Conservation (phyloP, 2,113 vertebrate species). For the Carassius gibelio region DNA sequence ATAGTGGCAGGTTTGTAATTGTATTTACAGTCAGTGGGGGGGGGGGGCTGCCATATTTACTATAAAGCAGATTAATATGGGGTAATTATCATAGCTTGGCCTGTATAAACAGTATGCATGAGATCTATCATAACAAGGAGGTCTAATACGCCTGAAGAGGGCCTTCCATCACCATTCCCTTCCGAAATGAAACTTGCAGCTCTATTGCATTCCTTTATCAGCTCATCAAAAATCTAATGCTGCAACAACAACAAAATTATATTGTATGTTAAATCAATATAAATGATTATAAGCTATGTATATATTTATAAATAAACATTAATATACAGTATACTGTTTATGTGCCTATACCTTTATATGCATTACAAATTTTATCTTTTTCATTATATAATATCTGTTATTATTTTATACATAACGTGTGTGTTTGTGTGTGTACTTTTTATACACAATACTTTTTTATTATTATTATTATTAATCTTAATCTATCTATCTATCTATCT, state of each 20-base stretch:
- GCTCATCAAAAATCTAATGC: not conserved
- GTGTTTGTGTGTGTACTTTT: no score
- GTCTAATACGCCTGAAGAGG: conserved; percentile 55
- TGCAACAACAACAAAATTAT: no score
- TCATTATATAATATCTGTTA: no score
- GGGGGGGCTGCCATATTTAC: conserved; percentile 56
- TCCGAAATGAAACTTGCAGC: not conserved
- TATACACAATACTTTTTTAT: no score
- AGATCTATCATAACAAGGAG: conserved; percentile 69
- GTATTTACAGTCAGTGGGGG: conserved; percentile 64
- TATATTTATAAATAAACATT: not conserved
- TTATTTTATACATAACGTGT: no score
- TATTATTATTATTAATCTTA: no score
- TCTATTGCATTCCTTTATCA: not conserved
- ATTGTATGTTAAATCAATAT: no score
- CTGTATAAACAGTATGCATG: conserved; percentile 62
- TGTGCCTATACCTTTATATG: no score
- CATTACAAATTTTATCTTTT: no score
- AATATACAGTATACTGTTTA: no score
- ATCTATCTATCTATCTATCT: no score
- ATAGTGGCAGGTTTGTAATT: conserved; percentile 63
- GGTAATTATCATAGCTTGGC: conserved; percentile 73
- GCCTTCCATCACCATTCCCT: not conserved
- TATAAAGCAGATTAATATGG: conserved; percentile 75
- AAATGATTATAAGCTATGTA: not conserved